A percentile compares a stretch with the other conserved stretches of the same genome.
Conservation (phyloP, 2,113 vertebrate genomes). For the Ploceus nigricollis region DNA sequence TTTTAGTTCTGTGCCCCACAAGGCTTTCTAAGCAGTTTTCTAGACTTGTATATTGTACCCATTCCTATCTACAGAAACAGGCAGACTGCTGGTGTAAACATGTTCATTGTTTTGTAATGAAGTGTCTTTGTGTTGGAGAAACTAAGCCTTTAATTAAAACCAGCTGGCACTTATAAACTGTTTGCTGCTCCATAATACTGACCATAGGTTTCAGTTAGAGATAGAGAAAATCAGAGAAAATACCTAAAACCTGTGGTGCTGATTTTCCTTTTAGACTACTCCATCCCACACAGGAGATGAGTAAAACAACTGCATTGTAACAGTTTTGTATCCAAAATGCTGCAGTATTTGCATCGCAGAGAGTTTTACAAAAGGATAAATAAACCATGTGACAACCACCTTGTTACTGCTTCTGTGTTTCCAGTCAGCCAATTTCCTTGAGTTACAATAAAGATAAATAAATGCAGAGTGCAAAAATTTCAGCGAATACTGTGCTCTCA, state of each 20-base stretch:
- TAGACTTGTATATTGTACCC: neutral
- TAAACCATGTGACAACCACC: neutral
- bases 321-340: neutral
- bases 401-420: neutral
- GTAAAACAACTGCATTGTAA: neutral
- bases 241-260: neutral
- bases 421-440: neutral
- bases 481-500: neutral
- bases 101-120: neutral
- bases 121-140: neutral
- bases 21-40: neutral
- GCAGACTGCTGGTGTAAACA: neutral
- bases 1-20: neutral
- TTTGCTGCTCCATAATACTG: neutral
- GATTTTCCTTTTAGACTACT: neutral
- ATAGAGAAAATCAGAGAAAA: neutral
- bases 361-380: neutral
- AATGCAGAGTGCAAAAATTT: neutral
- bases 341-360: neutral
- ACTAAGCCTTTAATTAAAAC: conserved; percentile 43
- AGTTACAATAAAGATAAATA: neutral
- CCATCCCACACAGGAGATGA: neutral
- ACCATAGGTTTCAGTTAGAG: neutral
- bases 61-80: neutral
- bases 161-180: neutral